A percentile compares a stretch with the other conserved stretches of the same genome.
Evolutionary conservation across 2,113 vertebrate species (phyloP).

Genomic region (Burhinus bistriatus): DNA sequence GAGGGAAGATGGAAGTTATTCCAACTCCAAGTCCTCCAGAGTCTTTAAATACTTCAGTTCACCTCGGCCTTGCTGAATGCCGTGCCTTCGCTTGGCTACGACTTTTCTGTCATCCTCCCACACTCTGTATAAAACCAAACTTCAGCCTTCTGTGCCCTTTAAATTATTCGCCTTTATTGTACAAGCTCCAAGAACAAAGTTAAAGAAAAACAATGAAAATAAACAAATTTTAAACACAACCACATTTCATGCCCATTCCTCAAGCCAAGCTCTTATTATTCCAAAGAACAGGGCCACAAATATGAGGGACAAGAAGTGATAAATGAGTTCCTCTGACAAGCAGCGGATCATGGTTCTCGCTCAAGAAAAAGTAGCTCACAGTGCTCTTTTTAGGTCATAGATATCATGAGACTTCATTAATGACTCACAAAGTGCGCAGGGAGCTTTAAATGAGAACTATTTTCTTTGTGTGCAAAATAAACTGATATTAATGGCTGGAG

Average conservation of each 20-base stretch:
- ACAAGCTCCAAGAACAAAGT: conserved; percentile 64
- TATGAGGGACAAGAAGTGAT: conserved; percentile 51
- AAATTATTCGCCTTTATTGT: conserved; percentile 61
- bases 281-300: conserved; percentile 17
- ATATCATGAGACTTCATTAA: conserved; percentile 37
- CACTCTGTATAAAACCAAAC: conserved; percentile 39
- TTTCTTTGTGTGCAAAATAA: conserved; percentile 38
- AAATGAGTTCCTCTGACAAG: conserved; percentile 31
- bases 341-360: neutral
- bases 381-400: conserved; percentile 23
- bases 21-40: neutral
- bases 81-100: neutral
- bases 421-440: neutral
- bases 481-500: conserved; percentile 45
- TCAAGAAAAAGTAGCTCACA: conserved; percentile 27
- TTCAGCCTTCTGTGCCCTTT: conserved; percentile 42
- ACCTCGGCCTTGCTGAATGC: neutral
- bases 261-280: conserved; percentile 48
- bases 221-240: conserved; percentile 64
- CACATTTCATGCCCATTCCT: conserved; percentile 60
- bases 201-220: conserved; percentile 68
- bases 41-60: conserved; percentile 16
- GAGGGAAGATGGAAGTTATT: conserved; percentile 12
- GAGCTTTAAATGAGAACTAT: conserved; percentile 26
- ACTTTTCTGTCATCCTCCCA: conserved; percentile 38